phyloP scores from a whole-genome alignment of 2,888 invertebrate genomes.

The Caenorhabditis sinica region DNA sequence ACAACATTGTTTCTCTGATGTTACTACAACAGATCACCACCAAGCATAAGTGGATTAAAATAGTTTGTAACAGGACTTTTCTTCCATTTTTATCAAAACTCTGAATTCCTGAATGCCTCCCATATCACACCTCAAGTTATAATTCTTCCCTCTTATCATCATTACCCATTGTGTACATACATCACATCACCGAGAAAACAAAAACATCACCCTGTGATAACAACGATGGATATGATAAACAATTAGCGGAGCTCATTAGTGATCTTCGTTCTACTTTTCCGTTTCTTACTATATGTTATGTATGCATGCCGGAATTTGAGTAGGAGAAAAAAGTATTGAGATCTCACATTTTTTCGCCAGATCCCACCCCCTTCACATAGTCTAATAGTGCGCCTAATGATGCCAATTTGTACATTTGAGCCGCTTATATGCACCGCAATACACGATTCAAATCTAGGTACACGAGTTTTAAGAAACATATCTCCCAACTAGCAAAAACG shows the following conservation, averaged over 20 bases:
- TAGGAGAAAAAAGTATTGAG: background rate
- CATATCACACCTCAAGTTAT: constrained; percentile 22
- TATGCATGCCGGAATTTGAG: constrained; percentile 22
- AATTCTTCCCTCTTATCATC: background rate
- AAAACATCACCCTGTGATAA: background rate
- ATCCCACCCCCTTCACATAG: background rate
- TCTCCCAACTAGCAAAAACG: background rate
- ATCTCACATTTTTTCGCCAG: constrained; percentile 23
- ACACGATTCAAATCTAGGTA: background rate
- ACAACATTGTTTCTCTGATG: background rate
- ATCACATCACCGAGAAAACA: background rate
- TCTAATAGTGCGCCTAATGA: constrained; percentile 22
- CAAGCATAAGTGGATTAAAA: constrained; percentile 22
- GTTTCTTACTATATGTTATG: background rate
- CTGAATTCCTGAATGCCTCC: constrained; percentile 4
- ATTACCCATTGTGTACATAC: background rate
- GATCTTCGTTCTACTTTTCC: background rate
- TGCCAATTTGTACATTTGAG: constrained; percentile 30
- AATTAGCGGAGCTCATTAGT: background rate
- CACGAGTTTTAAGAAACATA: background rate
- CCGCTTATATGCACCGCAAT: background rate
- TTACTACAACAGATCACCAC: background rate
- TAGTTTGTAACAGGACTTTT: constrained; percentile 23
- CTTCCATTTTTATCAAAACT: background rate
- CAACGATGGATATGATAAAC: constrained; percentile 1